phyloP scores from a whole-genome alignment of 1,140 invertebrate genomes.

The Leptopilina boulardi region DNA sequence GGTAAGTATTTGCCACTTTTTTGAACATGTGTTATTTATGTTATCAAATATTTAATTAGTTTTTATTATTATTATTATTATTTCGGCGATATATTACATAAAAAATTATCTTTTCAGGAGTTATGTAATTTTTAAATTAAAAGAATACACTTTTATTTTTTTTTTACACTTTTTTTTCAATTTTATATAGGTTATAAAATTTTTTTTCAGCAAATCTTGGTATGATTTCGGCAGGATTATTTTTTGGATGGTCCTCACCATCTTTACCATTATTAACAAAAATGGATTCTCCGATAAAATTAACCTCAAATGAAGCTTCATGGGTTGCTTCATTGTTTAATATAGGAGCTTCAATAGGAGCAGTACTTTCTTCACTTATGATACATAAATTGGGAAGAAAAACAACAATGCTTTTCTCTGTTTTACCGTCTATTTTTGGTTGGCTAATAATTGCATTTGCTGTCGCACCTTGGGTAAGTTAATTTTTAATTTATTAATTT shows the following conservation, averaged over 20 bases:
- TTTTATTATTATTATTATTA: too few relatives aligned
- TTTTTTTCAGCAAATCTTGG: conserved; percentile 43
- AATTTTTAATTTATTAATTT: conserved; percentile 49
- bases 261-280: conserved; percentile 39
- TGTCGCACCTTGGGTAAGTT: conserved; percentile 68
- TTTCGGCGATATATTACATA: too few relatives aligned
- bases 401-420: conserved; percentile 77
- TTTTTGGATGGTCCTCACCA: conserved; percentile 53
- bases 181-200: not conserved
- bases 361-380: conserved; percentile 11
- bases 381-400: conserved; percentile 79
- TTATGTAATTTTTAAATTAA: too few relatives aligned
- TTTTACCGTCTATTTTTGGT: conserved; percentile 78
- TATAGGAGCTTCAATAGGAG: conserved; percentile 32
- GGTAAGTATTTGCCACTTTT: not conserved
- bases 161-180: too few relatives aligned
- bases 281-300: conserved; percentile 33
- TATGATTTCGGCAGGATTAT: conserved; percentile 39
- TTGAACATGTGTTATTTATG: not conserved
- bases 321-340: conserved; percentile 47
- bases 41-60: too few relatives aligned
- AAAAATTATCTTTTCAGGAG: too few relatives aligned
- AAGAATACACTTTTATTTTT: too few relatives aligned
- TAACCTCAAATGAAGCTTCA: conserved; percentile 39
- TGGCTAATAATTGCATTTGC: conserved; percentile 80